Base-by-base conservation (phyloP, 2,888 invertebrate species). In the Morpho helenor region DNA sequence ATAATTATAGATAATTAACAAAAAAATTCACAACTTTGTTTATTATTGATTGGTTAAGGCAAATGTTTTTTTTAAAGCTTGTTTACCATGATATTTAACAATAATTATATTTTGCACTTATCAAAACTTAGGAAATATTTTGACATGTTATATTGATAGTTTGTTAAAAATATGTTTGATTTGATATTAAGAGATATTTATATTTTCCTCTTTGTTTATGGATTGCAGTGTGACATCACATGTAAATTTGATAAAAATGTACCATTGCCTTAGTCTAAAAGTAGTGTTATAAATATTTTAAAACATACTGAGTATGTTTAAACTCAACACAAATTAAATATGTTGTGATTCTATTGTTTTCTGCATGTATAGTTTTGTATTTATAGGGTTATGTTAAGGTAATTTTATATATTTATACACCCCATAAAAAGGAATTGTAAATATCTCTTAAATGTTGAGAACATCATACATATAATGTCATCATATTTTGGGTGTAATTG, bases 101-200 rank as follows among this genome's bases (percentile, higher is more conserved):
- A 31, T 31, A 31, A 5, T 31, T 31, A 31, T 31, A 31, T 31
- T 31, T 31, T 31, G 31, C 31, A 31, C 31, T 5, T 31, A 49
- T 16, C 10, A 16, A 40, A 49, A 49, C 10, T 10, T 22, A 49
- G 49, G 16, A 22, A 16, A 16, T 41, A 23, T 7, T 7, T 42
- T 51, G 43, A 43, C 23, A 31, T 43, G 31, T 42, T 49, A 4
- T 2, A 10, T n/a, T 31, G 31, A 48, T 1, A 48, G 8, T 8
- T 41, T 41, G 23, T 43, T 8, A 39, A 8, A 50, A 43, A 5
- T 31, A 31, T 31, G 31, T 44, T 44, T 44, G 10, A 31, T 31
- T 44, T 31, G 31, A 39, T 44, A 44, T 44, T 39, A 43, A 52
- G 45, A 52, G 39, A 52, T 52, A 52, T 52, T 52, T 52, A 39